phyloP scores from a whole-genome alignment of 1,140 invertebrate genomes.

The Pogonomyrmex barbatus region DNA sequence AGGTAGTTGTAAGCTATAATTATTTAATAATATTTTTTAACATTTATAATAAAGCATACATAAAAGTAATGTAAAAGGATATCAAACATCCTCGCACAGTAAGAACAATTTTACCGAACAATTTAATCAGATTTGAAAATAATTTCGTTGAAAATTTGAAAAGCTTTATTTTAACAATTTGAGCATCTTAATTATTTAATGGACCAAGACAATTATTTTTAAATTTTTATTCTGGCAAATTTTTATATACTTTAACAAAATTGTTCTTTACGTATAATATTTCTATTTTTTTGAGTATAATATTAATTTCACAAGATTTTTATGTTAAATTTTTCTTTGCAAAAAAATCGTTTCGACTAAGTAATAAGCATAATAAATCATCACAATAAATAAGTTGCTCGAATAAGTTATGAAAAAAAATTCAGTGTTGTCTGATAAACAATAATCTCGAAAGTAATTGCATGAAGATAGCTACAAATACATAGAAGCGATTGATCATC shows the following conservation, averaged over 20 bases:
- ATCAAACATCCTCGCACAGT: not conserved
- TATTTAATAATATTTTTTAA: not conserved
- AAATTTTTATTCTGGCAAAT: too few relatives aligned
- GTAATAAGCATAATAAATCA: not conserved
- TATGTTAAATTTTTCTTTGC: not conserved
- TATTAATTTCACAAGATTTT: too few relatives aligned
- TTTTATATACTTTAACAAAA: too few relatives aligned
- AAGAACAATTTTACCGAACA: too few relatives aligned
- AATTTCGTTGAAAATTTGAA: too few relatives aligned
- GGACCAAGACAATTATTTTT: too few relatives aligned
- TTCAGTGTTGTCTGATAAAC: not conserved
- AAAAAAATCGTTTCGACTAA: not conserved
- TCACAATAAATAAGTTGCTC: not conserved
- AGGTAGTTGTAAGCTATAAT: not conserved
- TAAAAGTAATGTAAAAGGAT: not conserved
- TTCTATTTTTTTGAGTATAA: too few relatives aligned
- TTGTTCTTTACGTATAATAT: too few relatives aligned
- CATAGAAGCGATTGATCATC: slow-evolving; percentile 7
- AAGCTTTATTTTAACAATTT: too few relatives aligned
- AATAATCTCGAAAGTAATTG: slow-evolving; percentile 23
- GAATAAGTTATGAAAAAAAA: not conserved
- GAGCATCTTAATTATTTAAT: too few relatives aligned
- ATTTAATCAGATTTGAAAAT: too few relatives aligned
- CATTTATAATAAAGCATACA: not conserved
- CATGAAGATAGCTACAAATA: not conserved